These are phyloP conservation scores for Meiosimyza platycephala DNA, from an alignment of 2,888 invertebrate species.

Conservation along the genomic window DNA sequence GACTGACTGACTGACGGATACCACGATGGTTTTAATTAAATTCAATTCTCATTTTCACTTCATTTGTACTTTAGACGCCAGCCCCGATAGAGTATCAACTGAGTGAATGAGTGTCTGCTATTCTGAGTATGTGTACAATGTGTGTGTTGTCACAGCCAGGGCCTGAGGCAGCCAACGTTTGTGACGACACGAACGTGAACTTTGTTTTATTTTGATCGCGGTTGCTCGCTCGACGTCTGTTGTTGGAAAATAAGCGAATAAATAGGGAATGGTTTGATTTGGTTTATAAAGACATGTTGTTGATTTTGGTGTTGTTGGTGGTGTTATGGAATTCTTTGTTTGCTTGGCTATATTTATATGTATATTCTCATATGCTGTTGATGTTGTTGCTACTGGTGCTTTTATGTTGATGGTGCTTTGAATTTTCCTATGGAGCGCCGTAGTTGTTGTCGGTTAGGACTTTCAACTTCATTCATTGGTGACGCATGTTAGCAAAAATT, in stretches of 20 bases:
- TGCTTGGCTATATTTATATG: not conserved
- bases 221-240: slow-evolving; percentile 32
- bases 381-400: slow-evolving; percentile 2
- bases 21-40: slow-evolving; percentile 6
- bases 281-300: not conserved
- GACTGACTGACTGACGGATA: not conserved
- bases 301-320: not conserved
- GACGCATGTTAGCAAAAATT: not conserved
- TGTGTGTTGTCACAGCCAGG: slow-evolving; percentile 26
- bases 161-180: slow-evolving; percentile 39
- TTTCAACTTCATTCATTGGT: slow-evolving; percentile 1
- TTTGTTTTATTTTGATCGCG: slow-evolving; percentile 41
- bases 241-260: slow-evolving; percentile 25
- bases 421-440: not conserved
- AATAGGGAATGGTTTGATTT: slow-evolving; percentile 2
- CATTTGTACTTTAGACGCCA: slow-evolving; percentile 23
- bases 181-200: slow-evolving; percentile 54
- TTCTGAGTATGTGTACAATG: slow-evolving; percentile 24
- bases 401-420: not conserved
- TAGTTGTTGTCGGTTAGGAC: not conserved
- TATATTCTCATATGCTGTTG: not conserved
- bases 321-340: not conserved
- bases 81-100: slow-evolving; percentile 12
- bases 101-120: slow-evolving; percentile 34
- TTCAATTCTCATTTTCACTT: slow-evolving; percentile 10